Evolutionary conservation across 2,888 invertebrate genomes (phyloP), one percentile per base, ranked within the genome.

Genomic region (Parasteatoda lunata): DNA sequence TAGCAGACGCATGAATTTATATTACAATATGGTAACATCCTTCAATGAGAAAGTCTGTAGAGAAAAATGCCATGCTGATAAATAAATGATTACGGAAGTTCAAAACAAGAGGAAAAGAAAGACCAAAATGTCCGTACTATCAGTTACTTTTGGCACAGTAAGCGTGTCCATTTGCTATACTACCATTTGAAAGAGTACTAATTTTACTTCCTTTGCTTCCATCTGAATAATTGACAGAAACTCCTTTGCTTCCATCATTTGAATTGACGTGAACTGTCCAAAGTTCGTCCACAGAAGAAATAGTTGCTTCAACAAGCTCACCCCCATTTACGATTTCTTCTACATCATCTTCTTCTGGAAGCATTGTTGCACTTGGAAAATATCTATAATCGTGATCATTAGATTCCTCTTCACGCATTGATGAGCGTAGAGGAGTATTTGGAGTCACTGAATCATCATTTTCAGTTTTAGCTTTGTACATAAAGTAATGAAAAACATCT

Each of bases 191-290:
- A 15, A 79, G 59, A 59, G 77, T 87, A 79, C 89, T 89, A 30
- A 90, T 71, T 88, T 90, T 90, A 48, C 89, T 89, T 13, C 85
- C 89, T 70, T 89, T 89, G 48, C 89, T 89, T 4, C 85, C 88
- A 75, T 89, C 89, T n/a, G 89, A 89, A 64, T 84, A 89, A 69
- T 77, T 82, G 51, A 88, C 52, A 48, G 88, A 85, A 11, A 85
- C 75, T 0, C 80, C 81, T 66, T 89, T 89, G 47, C 80, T 84
- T 4, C 82, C 69, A 7, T 81, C 85, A 48, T 75, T 75, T 5
- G 68, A 80, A 52, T 68, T 69, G 4, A 69, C 45, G n/a, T n/a
- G 30, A 7, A 54, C 68, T 47, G 11, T 30, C 9, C 51, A 5
- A 49, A 13, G 30, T n/a, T 49, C 11, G 4, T n/a, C 59, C 1